Evolutionary conservation across 2,797 vertebrate genomes (phyloP).

Genomic region (Phylloscopus collybita): DNA sequence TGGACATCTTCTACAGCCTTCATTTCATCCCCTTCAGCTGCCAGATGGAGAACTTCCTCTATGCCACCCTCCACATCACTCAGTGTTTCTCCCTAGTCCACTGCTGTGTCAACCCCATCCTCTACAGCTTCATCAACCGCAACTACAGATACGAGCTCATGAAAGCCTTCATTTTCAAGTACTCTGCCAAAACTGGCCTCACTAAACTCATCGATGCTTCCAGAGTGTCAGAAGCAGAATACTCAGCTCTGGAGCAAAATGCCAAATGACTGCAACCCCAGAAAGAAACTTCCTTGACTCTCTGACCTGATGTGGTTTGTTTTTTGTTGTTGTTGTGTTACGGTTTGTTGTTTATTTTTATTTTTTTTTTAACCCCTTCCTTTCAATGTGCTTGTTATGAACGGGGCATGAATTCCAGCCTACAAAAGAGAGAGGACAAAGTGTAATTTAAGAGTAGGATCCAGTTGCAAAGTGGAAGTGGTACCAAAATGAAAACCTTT

Average conservation of each 20-base stretch:
- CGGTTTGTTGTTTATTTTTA: neutral
- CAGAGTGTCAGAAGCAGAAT: constrained; percentile 88
- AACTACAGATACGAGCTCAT: constrained; percentile 97
- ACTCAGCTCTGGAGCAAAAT: constrained; percentile 83
- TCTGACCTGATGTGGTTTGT: neutral
- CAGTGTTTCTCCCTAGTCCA: constrained; percentile 95
- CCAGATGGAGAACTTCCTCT: constrained; percentile 88
- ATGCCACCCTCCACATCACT: constrained; percentile 88
- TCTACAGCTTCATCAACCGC: constrained; percentile 95
- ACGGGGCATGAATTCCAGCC: neutral
- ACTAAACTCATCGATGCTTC: constrained; percentile 90
- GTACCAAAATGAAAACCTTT: neutral
- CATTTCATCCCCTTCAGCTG: constrained; percentile 89
- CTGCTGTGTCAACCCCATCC: constrained; percentile 95
- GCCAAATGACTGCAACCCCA: constrained; percentile 63
- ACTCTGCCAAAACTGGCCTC: constrained; percentile 92
- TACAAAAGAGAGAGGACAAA: constrained; percentile 23
- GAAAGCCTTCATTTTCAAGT: constrained; percentile 98
- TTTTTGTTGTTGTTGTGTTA: neutral
- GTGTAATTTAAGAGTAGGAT: neutral
- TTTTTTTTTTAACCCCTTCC: neutral
- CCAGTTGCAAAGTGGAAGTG: constrained; percentile 10
- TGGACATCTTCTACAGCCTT: constrained; percentile 87
- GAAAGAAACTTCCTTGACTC: neutral
- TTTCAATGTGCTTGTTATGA: neutral